Evolutionary conservation across 2,113 vertebrate genomes (phyloP).

Genomic region (Poicephalus meyeri): DNA sequence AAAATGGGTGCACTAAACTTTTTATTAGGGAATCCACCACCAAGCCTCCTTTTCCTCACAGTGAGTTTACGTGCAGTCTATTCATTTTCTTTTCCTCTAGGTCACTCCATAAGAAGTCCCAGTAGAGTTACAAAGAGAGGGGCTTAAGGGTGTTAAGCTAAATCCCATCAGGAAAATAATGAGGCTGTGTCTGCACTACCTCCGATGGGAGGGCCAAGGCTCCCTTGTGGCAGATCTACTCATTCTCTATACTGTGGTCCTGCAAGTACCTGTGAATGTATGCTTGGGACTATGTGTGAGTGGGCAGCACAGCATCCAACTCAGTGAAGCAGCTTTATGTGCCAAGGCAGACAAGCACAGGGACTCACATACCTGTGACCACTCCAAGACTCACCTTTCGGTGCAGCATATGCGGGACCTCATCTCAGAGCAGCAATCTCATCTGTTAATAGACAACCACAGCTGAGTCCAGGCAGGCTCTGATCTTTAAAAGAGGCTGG

Average conservation of each 20-base stretch:
- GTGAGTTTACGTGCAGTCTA: background rate
- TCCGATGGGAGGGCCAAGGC: background rate
- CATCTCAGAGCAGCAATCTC: background rate
- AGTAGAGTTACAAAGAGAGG: background rate
- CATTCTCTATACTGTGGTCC: background rate
- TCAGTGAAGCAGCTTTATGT: accelerated
- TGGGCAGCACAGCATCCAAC: background rate
- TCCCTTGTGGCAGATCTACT: background rate
- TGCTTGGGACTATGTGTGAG: accelerated
- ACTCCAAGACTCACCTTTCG: background rate
- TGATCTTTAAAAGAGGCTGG: background rate
- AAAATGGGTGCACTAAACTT: background rate
- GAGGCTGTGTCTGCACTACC: background rate
- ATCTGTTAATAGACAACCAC: background rate
- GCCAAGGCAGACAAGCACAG: background rate
- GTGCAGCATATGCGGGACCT: background rate
- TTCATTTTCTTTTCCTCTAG: background rate
- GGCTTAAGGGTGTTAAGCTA: background rate
- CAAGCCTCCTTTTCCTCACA: background rate
- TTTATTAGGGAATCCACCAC: background rate
- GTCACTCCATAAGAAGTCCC: background rate
- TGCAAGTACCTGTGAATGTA: background rate
- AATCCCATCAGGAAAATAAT: background rate
- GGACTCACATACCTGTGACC: background rate
- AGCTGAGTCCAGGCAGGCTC: background rate